phyloP scores from a whole-genome alignment of 2,797 vertebrate genomes.

The Heliangelus exortis region DNA sequence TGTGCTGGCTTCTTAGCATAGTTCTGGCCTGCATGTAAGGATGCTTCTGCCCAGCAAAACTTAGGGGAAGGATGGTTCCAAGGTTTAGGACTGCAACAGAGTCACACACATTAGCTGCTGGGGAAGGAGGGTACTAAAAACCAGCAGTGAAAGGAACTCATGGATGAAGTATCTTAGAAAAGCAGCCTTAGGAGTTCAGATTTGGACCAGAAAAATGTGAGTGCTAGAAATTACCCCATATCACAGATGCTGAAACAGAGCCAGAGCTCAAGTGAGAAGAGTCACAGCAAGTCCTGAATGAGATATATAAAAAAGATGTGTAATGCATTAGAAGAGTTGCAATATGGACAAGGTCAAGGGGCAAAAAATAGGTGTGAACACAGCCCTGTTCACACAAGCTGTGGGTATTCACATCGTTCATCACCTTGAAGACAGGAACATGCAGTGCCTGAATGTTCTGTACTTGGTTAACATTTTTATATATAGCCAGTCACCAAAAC shows the following conservation, averaged over 20 bases:
- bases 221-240: neutral
- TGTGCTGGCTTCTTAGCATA: neutral
- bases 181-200: neutral
- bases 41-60: neutral
- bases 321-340: neutral
- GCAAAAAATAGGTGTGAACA: neutral
- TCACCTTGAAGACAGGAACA: neutral
- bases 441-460: neutral
- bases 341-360: neutral
- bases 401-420: neutral
- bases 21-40: neutral
- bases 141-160: neutral
- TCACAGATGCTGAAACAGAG: neutral
- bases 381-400: neutral
- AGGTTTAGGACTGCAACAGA: neutral
- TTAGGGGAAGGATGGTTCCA: neutral
- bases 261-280: neutral
- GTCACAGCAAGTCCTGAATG: neutral
- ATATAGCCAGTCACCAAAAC: neutral
- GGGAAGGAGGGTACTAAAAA: neutral
- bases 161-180: neutral
- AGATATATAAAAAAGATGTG: neutral
- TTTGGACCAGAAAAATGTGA: neutral
- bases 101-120: neutral
- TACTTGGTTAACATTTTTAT: neutral